Evolutionary conservation across 1,140 invertebrate species (phyloP).

Genomic region (Hycleus cichorii): DNA sequence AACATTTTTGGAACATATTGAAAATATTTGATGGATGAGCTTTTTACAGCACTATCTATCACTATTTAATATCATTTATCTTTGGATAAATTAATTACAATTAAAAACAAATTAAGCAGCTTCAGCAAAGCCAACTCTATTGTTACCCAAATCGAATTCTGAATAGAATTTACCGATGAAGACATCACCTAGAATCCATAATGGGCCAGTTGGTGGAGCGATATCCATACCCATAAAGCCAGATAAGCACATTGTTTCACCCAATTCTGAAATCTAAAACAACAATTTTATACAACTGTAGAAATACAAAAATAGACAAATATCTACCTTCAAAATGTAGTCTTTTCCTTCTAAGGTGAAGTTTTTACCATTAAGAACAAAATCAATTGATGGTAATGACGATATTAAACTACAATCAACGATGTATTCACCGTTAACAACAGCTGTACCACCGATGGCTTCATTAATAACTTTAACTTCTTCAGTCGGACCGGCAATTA

Average conservation of each 20-base stretch:
- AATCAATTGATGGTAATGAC: slow-evolving; percentile 71
- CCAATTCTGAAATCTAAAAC: slow-evolving; percentile 56
- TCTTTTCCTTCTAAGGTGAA: slow-evolving; percentile 79
- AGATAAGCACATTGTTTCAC: slow-evolving; percentile 84
- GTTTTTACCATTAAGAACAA: slow-evolving; percentile 67
- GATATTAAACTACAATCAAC: slow-evolving; percentile 71
- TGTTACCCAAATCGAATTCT: slow-evolving; percentile 89
- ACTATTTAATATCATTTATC: neutral
- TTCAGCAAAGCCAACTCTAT: slow-evolving; percentile 85
- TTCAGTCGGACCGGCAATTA: slow-evolving; percentile 88
- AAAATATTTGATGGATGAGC: too few species aligned
- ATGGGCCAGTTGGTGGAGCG: slow-evolving; percentile 80
- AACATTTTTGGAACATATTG: too few species aligned
- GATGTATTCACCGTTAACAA: slow-evolving; percentile 74
- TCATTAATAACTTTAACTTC: slow-evolving; percentile 81
- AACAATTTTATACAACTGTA: slow-evolving; percentile 1
- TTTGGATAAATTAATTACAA: neutral
- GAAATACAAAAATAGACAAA: neutral
- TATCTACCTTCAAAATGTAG: slow-evolving; percentile 75
- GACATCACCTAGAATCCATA: slow-evolving; percentile 96
- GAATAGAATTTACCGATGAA: slow-evolving; percentile 96
- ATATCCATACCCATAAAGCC: slow-evolving; percentile 97
- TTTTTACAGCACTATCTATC: neutral
- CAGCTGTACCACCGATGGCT: slow-evolving; percentile 76
- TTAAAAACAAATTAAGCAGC: slow-evolving; percentile 18